Base-by-base conservation (phyloP, 2,113 vertebrate genomes). In the Corythornis madagascariensis region DNA sequence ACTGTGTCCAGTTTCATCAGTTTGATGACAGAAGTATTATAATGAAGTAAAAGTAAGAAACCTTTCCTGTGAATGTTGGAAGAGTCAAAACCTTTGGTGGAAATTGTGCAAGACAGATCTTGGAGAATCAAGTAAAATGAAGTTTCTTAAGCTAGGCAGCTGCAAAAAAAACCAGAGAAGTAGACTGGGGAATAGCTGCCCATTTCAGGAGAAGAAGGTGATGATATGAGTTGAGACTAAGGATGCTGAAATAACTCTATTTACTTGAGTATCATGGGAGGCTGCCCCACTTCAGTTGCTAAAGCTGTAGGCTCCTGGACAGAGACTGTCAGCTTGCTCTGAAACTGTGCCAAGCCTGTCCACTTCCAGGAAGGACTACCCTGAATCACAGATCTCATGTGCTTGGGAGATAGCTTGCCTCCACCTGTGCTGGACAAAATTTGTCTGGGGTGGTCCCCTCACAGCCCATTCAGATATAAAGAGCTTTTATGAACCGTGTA, bases 71-170 rank as follows among this genome's bases (percentile, higher is more conserved):
- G 52, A 53, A 72, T 66, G 26, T 11, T 48, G 29, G 5, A 59
- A 70, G 6, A 66, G 29, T 52, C 0, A 1, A 66, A 85, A 85
- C 24, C 38, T 77, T 18, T 38, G 28, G 24, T 42, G 28, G 13
- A 55, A 57, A 6, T 4, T 83, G 14, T 63, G 21, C 17, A 50
- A 78, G 43, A 61, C n/a, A 57, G 16, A 40, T n/a, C 25, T 42
- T 40, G 26, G 14, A 73, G 38, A 72, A 60, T 0, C 3, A 42
- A 80, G n/a, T 0, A 4, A 67, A 69, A 20, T 3, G 7, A 3
- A 6, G 4, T 72, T 82, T 82, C 38, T 45, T 29, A 72, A n/a
- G 35, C 14, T 28, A 18, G 28, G 25, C 12, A 69, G 55, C 19
- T 48, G 9, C 7, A 13, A 10, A 24, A 13, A 10, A 24, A 11